Percentiles rank a stretch among this genome's conserved stretches.
phyloP scores from a whole-genome alignment of 2,888 invertebrate species.

The Gari tellinella region DNA sequence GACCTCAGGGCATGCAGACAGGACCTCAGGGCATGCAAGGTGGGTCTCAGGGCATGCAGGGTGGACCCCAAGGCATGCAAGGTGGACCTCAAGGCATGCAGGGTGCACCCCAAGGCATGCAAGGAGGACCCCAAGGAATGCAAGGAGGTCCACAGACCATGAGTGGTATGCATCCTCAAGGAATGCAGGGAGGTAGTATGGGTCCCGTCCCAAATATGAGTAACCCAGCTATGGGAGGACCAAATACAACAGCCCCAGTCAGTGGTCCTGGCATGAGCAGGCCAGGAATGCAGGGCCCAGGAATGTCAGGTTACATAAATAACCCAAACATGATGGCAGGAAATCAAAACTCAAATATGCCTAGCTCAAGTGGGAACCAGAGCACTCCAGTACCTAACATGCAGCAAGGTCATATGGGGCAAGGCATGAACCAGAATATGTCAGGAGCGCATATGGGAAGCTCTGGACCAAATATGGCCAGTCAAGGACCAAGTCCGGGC shows the following conservation, averaged over 20 bases:
- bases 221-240: slow-evolving; percentile 70
- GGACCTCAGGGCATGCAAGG: slow-evolving; percentile 50
- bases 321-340: slow-evolving; percentile 46
- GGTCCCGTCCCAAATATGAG: slow-evolving; percentile 65
- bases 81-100: slow-evolving; percentile 57
- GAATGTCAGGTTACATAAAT: slow-evolving; percentile 45
- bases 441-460: slow-evolving; percentile 42
- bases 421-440: slow-evolving; percentile 47
- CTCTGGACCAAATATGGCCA: slow-evolving; percentile 35
- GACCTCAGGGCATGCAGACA: slow-evolving; percentile 49
- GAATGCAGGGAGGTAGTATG: slow-evolving; percentile 62
- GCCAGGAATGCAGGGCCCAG: slow-evolving; percentile 59
- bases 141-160: slow-evolving; percentile 58
- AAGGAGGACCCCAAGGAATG: slow-evolving; percentile 58
- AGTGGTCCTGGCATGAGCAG: slow-evolving; percentile 61
- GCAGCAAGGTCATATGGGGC: slow-evolving; percentile 45
- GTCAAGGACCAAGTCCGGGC: slow-evolving; percentile 21
- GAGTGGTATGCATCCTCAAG: slow-evolving; percentile 64
- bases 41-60: slow-evolving; percentile 44
- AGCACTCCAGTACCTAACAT: slow-evolving; percentile 15
- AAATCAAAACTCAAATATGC: slow-evolving; percentile 37
- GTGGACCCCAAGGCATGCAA: slow-evolving; percentile 57
- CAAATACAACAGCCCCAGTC: slow-evolving; percentile 65
- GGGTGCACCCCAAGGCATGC: slow-evolving; percentile 57
- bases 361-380: slow-evolving; percentile 31